Conservation (phyloP, 2,113 vertebrate genomes). For the Aix galericulata region DNA sequence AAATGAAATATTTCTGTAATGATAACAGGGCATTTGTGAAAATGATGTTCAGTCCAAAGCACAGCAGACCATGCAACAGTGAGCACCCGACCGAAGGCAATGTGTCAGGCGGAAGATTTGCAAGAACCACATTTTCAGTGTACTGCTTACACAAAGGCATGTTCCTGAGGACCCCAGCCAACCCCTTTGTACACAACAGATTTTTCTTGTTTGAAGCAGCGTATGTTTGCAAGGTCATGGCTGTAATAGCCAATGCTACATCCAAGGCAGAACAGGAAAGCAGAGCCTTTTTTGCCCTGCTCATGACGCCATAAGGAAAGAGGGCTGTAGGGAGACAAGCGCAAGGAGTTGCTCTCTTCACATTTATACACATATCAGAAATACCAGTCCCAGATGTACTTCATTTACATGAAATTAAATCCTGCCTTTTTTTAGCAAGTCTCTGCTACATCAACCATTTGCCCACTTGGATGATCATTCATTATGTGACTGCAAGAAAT, state of each 20-base stretch:
- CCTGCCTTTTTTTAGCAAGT: background rate
- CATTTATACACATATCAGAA: background rate
- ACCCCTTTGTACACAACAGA: background rate
- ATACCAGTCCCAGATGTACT: background rate
- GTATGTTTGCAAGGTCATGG: background rate
- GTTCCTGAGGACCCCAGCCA: background rate
- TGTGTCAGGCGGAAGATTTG: background rate
- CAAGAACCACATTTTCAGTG: background rate
- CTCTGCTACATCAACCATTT: background rate
- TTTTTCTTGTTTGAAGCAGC: slow-evolving; percentile 15
- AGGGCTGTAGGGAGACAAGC: background rate
- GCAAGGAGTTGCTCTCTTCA: background rate
- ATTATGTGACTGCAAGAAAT: background rate
- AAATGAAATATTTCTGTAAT: background rate
- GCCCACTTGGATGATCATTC: background rate
- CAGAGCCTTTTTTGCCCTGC: background rate
- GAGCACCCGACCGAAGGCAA: background rate
- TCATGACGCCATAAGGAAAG: background rate
- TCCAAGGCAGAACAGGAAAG: background rate
- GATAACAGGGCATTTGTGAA: background rate
- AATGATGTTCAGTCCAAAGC: background rate
- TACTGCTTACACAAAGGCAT: background rate
- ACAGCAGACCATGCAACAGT: background rate
- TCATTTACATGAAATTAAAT: background rate
- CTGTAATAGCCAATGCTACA: background rate